Percentiles rank a stretch among this genome's conserved stretches.
Evolutionary conservation across 1,140 invertebrate species (phyloP).

Genomic region (Cyclargus thomasi): DNA sequence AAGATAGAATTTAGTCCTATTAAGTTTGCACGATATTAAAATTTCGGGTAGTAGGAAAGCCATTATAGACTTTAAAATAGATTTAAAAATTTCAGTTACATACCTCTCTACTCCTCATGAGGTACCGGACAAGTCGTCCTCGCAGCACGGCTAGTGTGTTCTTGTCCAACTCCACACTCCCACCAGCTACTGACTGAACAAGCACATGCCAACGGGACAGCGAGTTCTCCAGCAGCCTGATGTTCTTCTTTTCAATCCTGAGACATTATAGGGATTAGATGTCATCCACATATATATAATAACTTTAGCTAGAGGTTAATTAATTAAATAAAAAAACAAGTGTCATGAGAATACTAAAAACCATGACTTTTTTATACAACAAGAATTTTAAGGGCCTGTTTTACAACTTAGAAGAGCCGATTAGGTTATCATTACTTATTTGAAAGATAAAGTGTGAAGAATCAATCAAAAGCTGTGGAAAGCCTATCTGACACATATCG

Average conservation of each 20-base stretch:
- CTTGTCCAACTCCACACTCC: conserved; percentile 89
- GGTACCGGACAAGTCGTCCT: conserved; percentile 93
- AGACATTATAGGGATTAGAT: conserved; percentile 31
- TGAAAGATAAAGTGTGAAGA: too few relatives aligned
- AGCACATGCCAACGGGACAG: conserved; percentile 94
- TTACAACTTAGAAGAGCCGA: too few relatives aligned
- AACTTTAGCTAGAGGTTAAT: not conserved
- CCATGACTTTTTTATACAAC: not conserved
- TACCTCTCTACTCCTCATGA: conserved; percentile 96
- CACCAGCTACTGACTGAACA: conserved; percentile 91
- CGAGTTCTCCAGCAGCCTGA: conserved; percentile 92
- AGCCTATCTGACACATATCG: too few relatives aligned
- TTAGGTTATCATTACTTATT: too few relatives aligned
- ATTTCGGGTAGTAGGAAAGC: too few relatives aligned
- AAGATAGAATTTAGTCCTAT: too few relatives aligned
- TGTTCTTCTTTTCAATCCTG: conserved; percentile 82
- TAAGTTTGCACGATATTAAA: too few relatives aligned
- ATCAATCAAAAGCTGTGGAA: too few relatives aligned
- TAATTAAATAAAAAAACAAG: not conserved
- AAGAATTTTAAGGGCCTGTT: too few relatives aligned
- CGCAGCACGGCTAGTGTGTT: conserved; percentile 95
- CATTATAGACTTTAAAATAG: too few relatives aligned
- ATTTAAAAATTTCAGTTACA: conserved; percentile 27
- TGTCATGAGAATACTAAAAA: not conserved
- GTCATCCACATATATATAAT: not conserved